Conservation (phyloP, 2,113 vertebrate species). For the Xiphophorus hellerii region DNA sequence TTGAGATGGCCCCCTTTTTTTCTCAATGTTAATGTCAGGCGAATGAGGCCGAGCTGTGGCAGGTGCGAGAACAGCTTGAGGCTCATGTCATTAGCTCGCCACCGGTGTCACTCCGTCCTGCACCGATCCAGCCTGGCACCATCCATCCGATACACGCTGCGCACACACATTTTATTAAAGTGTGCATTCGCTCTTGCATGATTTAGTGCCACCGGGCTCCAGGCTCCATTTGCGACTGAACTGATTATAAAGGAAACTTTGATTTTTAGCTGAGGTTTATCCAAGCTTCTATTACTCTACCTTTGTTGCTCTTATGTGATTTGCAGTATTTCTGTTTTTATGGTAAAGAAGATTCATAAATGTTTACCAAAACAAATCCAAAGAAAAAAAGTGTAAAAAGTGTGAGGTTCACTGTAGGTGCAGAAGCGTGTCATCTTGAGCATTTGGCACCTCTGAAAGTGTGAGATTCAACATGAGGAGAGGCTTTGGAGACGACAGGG, state of each 20-base stretch:
- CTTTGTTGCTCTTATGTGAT: neutral
- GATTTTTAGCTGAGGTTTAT: constrained; percentile 10
- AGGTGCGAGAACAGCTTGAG: constrained; percentile 78
- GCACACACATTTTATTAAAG: constrained; percentile 46
- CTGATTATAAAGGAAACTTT: constrained; percentile 41
- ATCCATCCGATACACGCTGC: constrained; percentile 58
- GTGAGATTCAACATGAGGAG: constrained; percentile 34
- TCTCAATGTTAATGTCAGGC: constrained; percentile 69
- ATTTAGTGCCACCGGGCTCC: constrained; percentile 25
- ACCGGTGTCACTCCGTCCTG: constrained; percentile 66
- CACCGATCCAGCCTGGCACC: constrained; percentile 56
- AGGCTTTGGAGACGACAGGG: constrained; percentile 18
- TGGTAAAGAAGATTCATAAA: neutral
- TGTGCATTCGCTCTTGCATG: constrained; percentile 30
- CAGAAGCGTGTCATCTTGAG: constrained; percentile 41
- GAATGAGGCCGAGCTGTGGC: constrained; percentile 61
- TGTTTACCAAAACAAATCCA: neutral
- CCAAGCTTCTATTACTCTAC: neutral
- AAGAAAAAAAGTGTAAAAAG: constrained; percentile 22
- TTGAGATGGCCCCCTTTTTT: constrained; percentile 35
- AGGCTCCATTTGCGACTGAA: constrained; percentile 34
- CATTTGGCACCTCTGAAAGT: constrained; percentile 55
- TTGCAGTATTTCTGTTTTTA: neutral
- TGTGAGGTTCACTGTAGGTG: constrained; percentile 22
- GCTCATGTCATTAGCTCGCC: constrained; percentile 68